These are phyloP conservation scores for Aplodontia rufa DNA, from an alignment of 2,113 vertebrate species.

Conservation along the genomic window DNA sequence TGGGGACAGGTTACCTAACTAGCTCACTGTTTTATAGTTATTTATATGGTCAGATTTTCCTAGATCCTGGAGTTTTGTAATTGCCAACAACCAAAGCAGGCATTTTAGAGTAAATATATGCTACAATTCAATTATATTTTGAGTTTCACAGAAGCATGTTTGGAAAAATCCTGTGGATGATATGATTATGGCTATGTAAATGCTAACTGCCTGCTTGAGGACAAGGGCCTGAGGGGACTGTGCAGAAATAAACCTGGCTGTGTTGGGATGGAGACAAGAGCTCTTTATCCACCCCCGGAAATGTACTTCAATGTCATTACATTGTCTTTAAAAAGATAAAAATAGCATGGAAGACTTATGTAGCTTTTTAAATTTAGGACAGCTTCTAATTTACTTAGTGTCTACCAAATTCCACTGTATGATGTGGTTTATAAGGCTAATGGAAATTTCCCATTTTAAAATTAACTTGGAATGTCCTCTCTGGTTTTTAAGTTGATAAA, in stretches of 20 bases:
- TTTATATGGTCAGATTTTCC: not conserved
- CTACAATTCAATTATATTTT: not conserved
- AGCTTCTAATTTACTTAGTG: conserved; percentile 58
- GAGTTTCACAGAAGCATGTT: not conserved
- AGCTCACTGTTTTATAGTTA: not conserved
- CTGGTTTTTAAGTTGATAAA: conserved; percentile 15
- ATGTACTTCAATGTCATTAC: conserved; percentile 41
- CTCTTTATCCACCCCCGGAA: not conserved
- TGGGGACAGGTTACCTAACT: not conserved
- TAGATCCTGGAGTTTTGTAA: not conserved
- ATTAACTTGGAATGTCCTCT: not conserved
- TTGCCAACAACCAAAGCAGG: not conserved
- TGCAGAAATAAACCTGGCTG: not conserved
- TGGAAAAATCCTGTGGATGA: not conserved
- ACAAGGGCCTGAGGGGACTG: not conserved
- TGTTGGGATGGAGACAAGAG: not conserved
- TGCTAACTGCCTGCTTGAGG: not conserved
- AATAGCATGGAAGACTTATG: conserved; percentile 47
- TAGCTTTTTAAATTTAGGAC: conserved; percentile 66
- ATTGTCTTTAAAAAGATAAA: conserved; percentile 63
- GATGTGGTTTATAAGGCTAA: not conserved
- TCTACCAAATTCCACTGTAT: conserved; percentile 35
- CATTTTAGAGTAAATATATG: conserved; percentile 17
- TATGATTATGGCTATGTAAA: not conserved
- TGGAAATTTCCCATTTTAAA: conserved; percentile 65